These are phyloP conservation scores for Alouatta caraya DNA, from an alignment of 2,797 vertebrate genomes.

Conservation along the genomic window DNA sequence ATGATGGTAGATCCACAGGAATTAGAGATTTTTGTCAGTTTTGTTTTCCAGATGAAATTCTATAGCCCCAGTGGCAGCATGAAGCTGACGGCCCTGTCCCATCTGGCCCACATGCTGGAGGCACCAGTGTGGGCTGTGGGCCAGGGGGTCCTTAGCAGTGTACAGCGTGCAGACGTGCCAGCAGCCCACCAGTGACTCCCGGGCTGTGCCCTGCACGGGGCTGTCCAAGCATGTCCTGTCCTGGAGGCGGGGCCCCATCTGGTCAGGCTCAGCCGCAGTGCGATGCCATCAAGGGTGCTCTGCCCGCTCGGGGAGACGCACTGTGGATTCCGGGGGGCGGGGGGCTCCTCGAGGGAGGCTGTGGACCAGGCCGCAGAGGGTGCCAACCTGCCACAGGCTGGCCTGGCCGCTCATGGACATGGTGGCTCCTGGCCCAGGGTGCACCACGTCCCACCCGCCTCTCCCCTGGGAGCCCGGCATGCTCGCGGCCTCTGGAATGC, in stretches of 20 bases:
- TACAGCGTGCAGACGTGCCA: not conserved
- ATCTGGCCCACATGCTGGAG: not conserved
- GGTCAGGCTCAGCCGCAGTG: not conserved
- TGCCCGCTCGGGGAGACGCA: not conserved
- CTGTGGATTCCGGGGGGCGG: rapidly evolving
- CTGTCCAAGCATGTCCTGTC: not conserved
- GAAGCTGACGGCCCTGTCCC: too few species aligned
- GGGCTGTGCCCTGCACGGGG: not conserved
- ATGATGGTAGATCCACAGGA: not conserved
- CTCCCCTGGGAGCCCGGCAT: not conserved
- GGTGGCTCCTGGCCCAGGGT: not conserved
- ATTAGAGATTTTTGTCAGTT: not conserved
- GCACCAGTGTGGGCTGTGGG: too few species aligned
- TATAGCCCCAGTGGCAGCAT: not conserved
- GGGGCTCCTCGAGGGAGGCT: not conserved
- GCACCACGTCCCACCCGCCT: not conserved
- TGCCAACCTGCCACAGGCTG: not conserved
- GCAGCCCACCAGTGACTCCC: not conserved
- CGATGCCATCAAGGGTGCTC: rapidly evolving
- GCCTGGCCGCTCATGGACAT: not conserved
- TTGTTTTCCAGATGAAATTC: not conserved
- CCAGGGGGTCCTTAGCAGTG: too few species aligned
- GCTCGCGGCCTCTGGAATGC: conserved; percentile 42
- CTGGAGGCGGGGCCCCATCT: not conserved
- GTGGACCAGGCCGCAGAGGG: not conserved